phyloP scores from a whole-genome alignment of 2,888 invertebrate genomes.

The Strigamia crassipes region DNA sequence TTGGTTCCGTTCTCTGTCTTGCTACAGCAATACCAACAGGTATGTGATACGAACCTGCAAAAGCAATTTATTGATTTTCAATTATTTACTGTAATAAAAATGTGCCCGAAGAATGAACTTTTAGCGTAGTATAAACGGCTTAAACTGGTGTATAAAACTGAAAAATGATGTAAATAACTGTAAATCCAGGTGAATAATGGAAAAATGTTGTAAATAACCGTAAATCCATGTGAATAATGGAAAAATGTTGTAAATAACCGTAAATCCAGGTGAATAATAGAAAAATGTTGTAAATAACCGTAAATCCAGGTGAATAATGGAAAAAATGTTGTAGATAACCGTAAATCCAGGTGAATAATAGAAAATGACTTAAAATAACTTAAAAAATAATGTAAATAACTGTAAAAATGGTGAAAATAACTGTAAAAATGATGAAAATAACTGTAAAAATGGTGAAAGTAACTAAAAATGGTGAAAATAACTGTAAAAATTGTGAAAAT shows the following conservation, averaged over 20 bases:
- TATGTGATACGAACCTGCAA: slow-evolving; percentile 60
- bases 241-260: not conserved
- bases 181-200: not conserved
- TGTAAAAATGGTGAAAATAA: not conserved
- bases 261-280: not conserved
- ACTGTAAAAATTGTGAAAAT: too few relatives aligned
- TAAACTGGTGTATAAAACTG: not conserved
- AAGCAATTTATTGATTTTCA: not conserved
- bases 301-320: not conserved
- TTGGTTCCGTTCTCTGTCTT: slow-evolving; percentile 66
- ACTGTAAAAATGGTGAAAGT: not conserved
- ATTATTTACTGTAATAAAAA: too few relatives aligned
- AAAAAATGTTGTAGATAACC: not conserved
- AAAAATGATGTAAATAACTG: not conserved
- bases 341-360: not conserved
- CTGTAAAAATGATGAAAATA: not conserved
- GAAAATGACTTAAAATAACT: not conserved
- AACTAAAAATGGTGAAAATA: too few relatives aligned
- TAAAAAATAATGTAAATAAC: too few relatives aligned
- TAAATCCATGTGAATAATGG: not conserved
- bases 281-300: not conserved
- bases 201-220: not conserved
- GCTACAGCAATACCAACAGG: slow-evolving; percentile 85
- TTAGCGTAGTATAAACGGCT: too few relatives aligned
- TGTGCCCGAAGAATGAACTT: too few relatives aligned